Evolutionary conservation across 1,140 invertebrate genomes (phyloP).

Genomic region (Philopotamus ludificatus): DNA sequence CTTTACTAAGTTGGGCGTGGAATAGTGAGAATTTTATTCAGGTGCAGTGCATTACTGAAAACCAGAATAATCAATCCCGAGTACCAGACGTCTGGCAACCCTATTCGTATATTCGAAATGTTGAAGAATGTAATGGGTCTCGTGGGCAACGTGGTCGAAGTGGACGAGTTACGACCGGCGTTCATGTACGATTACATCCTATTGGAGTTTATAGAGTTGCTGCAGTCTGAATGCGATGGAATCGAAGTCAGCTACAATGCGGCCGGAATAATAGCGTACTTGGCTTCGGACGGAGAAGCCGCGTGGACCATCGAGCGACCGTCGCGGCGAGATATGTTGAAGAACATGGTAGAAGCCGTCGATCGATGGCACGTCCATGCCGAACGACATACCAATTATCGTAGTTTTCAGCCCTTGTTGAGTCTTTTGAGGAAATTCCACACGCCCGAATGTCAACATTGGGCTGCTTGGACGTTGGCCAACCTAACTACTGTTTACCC

Average conservation of each 20-base stretch:
- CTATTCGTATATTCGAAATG: too few species aligned
- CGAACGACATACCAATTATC: constrained; percentile 94
- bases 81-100: too few species aligned
- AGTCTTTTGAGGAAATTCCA: constrained; percentile 76
- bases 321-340: constrained; percentile 69
- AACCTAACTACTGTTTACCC: constrained; percentile 93
- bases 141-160: constrained; percentile 95
- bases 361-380: constrained; percentile 83
- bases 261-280: constrained; percentile 91
- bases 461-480: constrained; percentile 97
- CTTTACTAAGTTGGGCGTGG: too few species aligned
- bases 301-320: constrained; percentile 78
- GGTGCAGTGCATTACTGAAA: too few species aligned
- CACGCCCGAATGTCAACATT: constrained; percentile 88
- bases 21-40: too few species aligned
- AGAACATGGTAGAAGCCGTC: constrained; percentile 77
- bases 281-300: constrained; percentile 86
- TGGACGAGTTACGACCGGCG: constrained; percentile 74
- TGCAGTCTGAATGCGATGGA: constrained; percentile 84
- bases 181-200: constrained; percentile 86
- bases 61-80: too few species aligned
- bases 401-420: constrained; percentile 90
- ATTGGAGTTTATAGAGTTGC: constrained; percentile 78
- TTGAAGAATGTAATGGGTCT: constrained; percentile 95
- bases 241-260: constrained; percentile 98